These are phyloP conservation scores for Macrostomum lignano DNA, from an alignment of 1,140 invertebrate species.

Conservation along the genomic window DNA sequence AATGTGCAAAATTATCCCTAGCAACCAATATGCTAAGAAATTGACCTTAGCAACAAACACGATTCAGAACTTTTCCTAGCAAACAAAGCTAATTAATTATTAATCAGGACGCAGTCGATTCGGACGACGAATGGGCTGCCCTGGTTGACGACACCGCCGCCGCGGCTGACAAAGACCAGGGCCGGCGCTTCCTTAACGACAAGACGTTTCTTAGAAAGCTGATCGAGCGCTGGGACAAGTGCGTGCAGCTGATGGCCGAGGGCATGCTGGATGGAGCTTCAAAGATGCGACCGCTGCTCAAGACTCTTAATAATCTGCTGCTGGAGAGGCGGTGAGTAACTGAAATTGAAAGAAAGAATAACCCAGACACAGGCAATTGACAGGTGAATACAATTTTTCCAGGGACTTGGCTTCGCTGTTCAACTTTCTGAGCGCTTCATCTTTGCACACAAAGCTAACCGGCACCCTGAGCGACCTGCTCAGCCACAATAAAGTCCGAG, in stretches of 20 bases:
- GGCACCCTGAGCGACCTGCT: too few relatives aligned
- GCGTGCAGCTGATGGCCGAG: conserved; percentile 8
- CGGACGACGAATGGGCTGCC: conserved; percentile 25
- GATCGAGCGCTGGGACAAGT: too few relatives aligned
- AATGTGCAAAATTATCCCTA: conserved; percentile 14
- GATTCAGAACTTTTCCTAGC: not conserved
- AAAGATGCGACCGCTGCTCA: conserved; percentile 14
- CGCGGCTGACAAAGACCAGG: conserved; percentile 15
- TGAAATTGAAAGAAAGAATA: too few relatives aligned
- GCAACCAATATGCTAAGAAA: conserved; percentile 10
- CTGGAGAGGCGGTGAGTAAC: too few relatives aligned
- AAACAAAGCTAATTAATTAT: not conserved
- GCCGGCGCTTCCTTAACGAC: conserved; percentile 14
- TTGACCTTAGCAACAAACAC: conserved; percentile 2
- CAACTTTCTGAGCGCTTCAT: too few relatives aligned
- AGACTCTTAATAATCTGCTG: conserved; percentile 20
- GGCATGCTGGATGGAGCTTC: conserved; percentile 21
- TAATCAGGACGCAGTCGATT: conserved; percentile 16
- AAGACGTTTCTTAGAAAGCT: conserved; percentile 13
- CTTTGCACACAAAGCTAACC: too few relatives aligned
- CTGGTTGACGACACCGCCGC: conserved; percentile 19
- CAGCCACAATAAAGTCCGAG: too few relatives aligned
- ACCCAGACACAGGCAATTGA: too few relatives aligned
- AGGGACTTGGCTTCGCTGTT: too few relatives aligned
- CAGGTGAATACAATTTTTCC: too few relatives aligned